Base-by-base conservation (phyloP, 2,888 invertebrate species). In the Dolichopus griseipennis region DNA sequence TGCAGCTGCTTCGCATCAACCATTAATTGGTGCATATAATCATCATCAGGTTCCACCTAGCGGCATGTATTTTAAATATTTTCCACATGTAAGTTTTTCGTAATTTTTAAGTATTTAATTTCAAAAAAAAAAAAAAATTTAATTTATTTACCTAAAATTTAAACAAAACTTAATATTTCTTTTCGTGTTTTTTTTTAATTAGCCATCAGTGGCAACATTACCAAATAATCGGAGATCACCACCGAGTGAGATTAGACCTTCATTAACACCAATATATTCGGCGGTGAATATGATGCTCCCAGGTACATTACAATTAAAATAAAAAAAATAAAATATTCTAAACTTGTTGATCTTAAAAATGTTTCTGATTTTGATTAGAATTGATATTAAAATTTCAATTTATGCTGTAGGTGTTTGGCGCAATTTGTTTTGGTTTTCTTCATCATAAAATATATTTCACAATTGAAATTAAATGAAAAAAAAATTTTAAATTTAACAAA, bases 11-110 rank as follows among this genome's bases (percentile, higher is more conserved):
- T 20, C 81, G 72, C 73, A 82, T 79, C 73, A 82, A 79, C 27
- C 84, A 79, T 72, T 81, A 79, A 72, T 86, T 81, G 75, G 86
- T 81, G 75, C 84, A 80, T 70, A 85, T 80, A 75, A 86, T 83
- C 72, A 81, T 83, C 72, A 81, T 83, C 79, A 79, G 78, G 70
- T 80, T 81, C 12, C 78, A 79, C 63, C 83, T 79, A 70, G 83
- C 75, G 77, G 80, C 77, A 79, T 82, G 70, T 82, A 81, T 73
- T 75, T 82, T 65, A 82, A 82, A 76, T 81, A 81, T 76, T 81
- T 79, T 73, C 78, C 81, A 70, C 81, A 81, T 74, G 81, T 82
- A 75, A 78, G 79, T 73, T 18, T 52, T 27, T 18, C 62, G 27
- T 5, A 37, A 52, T 43, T 27, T 7, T 65, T 64, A 33, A 61